Conservation (phyloP, 2,888 invertebrate species). For the Drosophila putrida region DNA sequence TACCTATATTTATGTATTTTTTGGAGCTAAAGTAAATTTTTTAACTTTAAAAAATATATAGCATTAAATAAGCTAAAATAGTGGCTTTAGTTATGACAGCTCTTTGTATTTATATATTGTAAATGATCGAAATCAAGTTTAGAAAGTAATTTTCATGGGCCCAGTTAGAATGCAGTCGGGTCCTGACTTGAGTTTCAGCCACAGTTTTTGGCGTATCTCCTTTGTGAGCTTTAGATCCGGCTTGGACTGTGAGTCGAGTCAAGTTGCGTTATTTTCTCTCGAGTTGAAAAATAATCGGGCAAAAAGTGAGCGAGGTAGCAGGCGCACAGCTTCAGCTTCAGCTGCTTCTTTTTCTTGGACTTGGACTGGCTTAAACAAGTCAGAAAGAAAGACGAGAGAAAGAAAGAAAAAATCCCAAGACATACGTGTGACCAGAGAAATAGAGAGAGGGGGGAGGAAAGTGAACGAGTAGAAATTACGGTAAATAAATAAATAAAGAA, state of each 20-base stretch:
- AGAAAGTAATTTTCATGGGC: slow-evolving; percentile 60
- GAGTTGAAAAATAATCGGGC: slow-evolving; percentile 32
- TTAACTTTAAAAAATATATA: too few species aligned
- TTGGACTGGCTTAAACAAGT: slow-evolving; percentile 47
- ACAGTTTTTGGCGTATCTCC: slow-evolving; percentile 4
- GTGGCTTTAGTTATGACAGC: not conserved
- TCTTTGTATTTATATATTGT: not conserved
- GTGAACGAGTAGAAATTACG: slow-evolving; percentile 81
- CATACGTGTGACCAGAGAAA: too few species aligned
- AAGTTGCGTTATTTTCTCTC: slow-evolving; percentile 59
- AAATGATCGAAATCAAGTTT: slow-evolving; percentile 51
- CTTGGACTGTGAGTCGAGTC: slow-evolving; percentile 34
- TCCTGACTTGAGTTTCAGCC: not conserved
- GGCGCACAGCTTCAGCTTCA: slow-evolving; percentile 49
- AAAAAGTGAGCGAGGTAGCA: slow-evolving; percentile 46
- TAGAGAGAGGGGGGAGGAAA: slow-evolving; percentile 40
- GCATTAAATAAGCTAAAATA: too few species aligned
- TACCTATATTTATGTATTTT: too few species aligned
- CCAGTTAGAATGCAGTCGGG: slow-evolving; percentile 52
- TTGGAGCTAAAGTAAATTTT: too few species aligned
- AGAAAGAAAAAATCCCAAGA: slow-evolving; percentile 26
- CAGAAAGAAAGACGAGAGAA: slow-evolving; percentile 37
- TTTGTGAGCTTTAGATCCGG: slow-evolving; percentile 62
- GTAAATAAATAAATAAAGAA: slow-evolving; percentile 74
- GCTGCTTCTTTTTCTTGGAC: slow-evolving; percentile 62